These are phyloP conservation scores for Anagyrus pseudococci DNA, from an alignment of 2,888 invertebrate genomes.

Conservation along the genomic window DNA sequence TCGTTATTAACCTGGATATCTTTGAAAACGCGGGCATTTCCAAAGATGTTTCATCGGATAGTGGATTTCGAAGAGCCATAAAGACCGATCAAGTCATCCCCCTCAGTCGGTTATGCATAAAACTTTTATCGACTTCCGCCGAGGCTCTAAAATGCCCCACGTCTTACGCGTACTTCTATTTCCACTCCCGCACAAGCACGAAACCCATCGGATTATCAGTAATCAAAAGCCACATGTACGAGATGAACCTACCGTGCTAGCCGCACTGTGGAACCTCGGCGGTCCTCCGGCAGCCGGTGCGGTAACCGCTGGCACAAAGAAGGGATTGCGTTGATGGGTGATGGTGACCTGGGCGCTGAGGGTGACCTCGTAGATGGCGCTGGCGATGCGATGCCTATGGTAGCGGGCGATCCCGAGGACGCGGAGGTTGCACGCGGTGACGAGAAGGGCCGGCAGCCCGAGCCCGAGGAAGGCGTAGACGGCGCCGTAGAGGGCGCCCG, in stretches of 20 bases:
- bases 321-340: slow-evolving; percentile 82
- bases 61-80: too few relatives aligned
- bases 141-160: too few relatives aligned
- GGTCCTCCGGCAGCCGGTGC: slow-evolving; percentile 64
- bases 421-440: slow-evolving; percentile 76
- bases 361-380: slow-evolving; percentile 85
- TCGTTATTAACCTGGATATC: too few relatives aligned
- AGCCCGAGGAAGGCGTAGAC: slow-evolving; percentile 72
- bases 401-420: slow-evolving; percentile 68
- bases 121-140: too few relatives aligned
- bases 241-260: slow-evolving; percentile 53
- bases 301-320: slow-evolving; percentile 74
- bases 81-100: too few relatives aligned
- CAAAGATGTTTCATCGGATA: too few relatives aligned
- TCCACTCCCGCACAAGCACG: too few relatives aligned
- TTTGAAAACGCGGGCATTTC: too few relatives aligned
- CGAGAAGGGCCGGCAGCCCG: slow-evolving; percentile 71
- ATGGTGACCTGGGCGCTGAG: slow-evolving; percentile 84
- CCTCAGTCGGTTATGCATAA: too few relatives aligned
- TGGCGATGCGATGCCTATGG: slow-evolving; percentile 83
- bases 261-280: slow-evolving; percentile 56
- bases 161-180: too few relatives aligned
- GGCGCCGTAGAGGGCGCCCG: slow-evolving; percentile 70
- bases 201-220: too few relatives aligned
- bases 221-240: too few relatives aligned